Evolutionary conservation across 2,113 vertebrate species (phyloP), one percentile per base, ranked within the genome.

Genomic region (Prinia subflava): DNA sequence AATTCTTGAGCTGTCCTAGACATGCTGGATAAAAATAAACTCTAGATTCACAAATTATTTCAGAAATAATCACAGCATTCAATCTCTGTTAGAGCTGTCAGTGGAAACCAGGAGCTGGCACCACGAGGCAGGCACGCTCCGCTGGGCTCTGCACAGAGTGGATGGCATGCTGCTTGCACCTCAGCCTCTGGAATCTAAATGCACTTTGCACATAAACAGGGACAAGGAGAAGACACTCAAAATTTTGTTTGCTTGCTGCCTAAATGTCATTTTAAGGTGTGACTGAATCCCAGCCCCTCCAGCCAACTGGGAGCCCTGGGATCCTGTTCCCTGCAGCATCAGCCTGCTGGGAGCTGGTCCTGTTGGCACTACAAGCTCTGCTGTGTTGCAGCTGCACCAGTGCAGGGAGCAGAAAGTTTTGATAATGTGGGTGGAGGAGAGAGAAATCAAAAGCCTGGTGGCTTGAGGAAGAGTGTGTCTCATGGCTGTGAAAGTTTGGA

Each of bases 21-120:
- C 63, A 39, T 35, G 24, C 33, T 63, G 59, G 88, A 70, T 90
- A 88, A 94, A 93, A 93, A 92, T 80, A 92, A 95, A 83, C 79
- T 86, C 83, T 42, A 67, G 55, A 35, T 77, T 73, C 21, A 14
- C 71, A 62, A 90, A 92, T 92, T 59, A 92, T 92, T 95, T 94
- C 81, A 91, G 81, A 91, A 90, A 65, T 90, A 95, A 93, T 93
- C 83, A 63, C 76, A 70, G 65, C 64, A 77, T 74, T 94, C 83
- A 83, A 77, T 86, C 71, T 92, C 86, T 86, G 47, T 77, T 90
- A 92, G 63, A 95, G 46, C 20, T 81, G 71, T 74, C 86, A 83
- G 73, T 50, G 76, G 87, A 78, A 95, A 33, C 14, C 21, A 77
- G 71, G 74, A 85, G 17, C 52, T 65, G 63, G 90, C 60, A 55